These are phyloP conservation scores for Oreochromis aureus DNA, from an alignment of 2,113 vertebrate genomes.

Conservation along the genomic window DNA sequence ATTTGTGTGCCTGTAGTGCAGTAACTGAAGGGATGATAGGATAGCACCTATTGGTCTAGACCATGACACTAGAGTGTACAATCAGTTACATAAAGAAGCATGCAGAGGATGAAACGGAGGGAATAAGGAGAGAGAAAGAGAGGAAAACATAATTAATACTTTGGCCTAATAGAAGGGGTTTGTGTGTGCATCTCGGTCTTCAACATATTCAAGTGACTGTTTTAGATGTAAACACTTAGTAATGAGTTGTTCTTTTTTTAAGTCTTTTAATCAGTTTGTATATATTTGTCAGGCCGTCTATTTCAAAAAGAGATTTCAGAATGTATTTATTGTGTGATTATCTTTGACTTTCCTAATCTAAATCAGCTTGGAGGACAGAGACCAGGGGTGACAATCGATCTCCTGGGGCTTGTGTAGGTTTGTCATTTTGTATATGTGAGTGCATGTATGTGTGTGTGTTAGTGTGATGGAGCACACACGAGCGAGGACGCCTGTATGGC, in stretches of 20 bases:
- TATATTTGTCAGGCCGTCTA: constrained; percentile 44
- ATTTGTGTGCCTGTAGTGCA: constrained; percentile 55
- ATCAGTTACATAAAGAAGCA: constrained; percentile 28
- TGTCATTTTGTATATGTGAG: not conserved
- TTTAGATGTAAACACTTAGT: constrained; percentile 56
- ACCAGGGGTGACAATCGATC: constrained; percentile 36
- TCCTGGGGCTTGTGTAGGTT: constrained; percentile 2
- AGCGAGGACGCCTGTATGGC: constrained; percentile 38
- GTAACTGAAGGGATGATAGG: constrained; percentile 23
- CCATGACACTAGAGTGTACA: constrained; percentile 50
- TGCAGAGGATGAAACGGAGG: not conserved
- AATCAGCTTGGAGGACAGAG: constrained; percentile 11
- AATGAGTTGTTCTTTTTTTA: not conserved
- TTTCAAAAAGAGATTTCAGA: constrained; percentile 61
- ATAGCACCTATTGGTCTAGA: constrained; percentile 24
- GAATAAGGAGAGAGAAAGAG: not conserved
- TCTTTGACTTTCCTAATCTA: constrained; percentile 41
- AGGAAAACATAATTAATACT: not conserved
- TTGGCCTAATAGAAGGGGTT: not conserved
- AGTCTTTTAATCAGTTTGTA: constrained; percentile 51
- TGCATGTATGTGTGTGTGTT: not conserved
- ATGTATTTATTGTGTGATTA: constrained; percentile 72
- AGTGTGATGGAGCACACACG: not conserved
- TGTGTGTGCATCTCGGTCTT: constrained; percentile 17
- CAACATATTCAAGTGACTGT: constrained; percentile 41